phyloP scores from a whole-genome alignment of 2,888 invertebrate species.

The Latrodectus hesperus region DNA sequence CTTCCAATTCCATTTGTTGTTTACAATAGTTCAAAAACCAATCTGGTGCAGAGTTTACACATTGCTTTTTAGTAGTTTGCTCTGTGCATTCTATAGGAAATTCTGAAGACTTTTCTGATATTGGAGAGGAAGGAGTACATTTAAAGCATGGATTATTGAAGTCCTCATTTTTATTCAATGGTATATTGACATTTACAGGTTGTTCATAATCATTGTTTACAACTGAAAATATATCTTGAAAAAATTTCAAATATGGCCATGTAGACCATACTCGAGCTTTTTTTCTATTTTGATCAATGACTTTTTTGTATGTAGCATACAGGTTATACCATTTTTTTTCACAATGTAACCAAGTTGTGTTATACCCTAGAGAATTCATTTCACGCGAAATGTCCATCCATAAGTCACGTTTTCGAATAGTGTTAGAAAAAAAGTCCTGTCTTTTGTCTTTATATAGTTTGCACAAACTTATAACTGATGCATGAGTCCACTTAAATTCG shows the following conservation, averaged over 20 bases:
- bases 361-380: slow-evolving; percentile 29
- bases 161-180: slow-evolving; percentile 5
- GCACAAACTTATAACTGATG: slow-evolving; percentile 32
- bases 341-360: slow-evolving; percentile 34
- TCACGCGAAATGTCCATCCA: slow-evolving; percentile 38
- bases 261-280: slow-evolving; percentile 34
- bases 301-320: slow-evolving; percentile 47
- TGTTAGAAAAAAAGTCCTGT: slow-evolving; percentile 29
- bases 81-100: not conserved
- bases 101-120: slow-evolving; percentile 22
- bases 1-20: slow-evolving; percentile 25
- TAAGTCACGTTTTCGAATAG: slow-evolving; percentile 35
- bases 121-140: slow-evolving; percentile 11
- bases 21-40: slow-evolving; percentile 38
- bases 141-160: not conserved
- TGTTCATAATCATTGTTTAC: not conserved
- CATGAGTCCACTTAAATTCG: slow-evolving; percentile 47
- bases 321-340: slow-evolving; percentile 51
- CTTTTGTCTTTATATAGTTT: slow-evolving; percentile 31
- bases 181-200: not conserved
- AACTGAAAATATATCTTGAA: slow-evolving; percentile 35
- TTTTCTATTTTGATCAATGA: slow-evolving; percentile 44
- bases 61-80: slow-evolving; percentile 24
- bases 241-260: slow-evolving; percentile 39
- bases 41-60: slow-evolving; percentile 17